Evolutionary conservation across 2,797 vertebrate genomes (phyloP).

Genomic region (Mastacembelus armatus): DNA sequence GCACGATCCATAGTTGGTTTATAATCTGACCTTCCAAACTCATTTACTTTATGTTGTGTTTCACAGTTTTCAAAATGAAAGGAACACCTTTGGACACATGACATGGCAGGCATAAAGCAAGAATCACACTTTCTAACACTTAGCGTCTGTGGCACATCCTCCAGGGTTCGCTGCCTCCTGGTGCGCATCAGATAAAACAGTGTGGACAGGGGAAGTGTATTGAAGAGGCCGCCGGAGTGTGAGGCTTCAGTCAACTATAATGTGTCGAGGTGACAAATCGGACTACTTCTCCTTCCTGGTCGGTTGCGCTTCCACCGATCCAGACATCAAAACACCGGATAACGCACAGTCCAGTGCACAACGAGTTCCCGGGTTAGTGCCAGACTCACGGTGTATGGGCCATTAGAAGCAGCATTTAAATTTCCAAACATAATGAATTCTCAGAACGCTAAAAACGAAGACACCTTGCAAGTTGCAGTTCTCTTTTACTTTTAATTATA

Average conservation of each 20-base stretch:
- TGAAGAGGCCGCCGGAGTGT: conserved; percentile 58
- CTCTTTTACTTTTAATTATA: not conserved
- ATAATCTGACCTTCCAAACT: not conserved
- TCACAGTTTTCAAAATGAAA: not conserved
- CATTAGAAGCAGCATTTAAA: not conserved
- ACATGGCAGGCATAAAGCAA: conserved; percentile 15
- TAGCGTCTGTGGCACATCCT: conserved; percentile 72
- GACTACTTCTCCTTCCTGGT: conserved; percentile 56
- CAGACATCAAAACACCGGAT: conserved; percentile 75
- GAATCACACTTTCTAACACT: conserved; percentile 16
- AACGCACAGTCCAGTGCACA: conserved; percentile 37
- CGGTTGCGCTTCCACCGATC: conserved; percentile 56
- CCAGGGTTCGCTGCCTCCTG: conserved; percentile 54
- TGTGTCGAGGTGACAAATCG: conserved; percentile 72
- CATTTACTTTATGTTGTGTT: not conserved
- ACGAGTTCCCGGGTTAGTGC: conserved; percentile 41
- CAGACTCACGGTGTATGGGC: conserved; percentile 33
- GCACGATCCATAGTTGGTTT: not conserved
- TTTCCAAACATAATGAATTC: not conserved
- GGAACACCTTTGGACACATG: not conserved
- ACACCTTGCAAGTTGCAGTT: not conserved
- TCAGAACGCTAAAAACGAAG: not conserved
- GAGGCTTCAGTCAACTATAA: conserved; percentile 42
- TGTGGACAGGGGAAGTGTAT: conserved; percentile 66
- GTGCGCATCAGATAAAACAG: conserved; percentile 37